Evolutionary conservation across 2,113 vertebrate genomes (phyloP), one percentile per base, ranked within the genome.

Genomic region (Phaethornis superciliosus): DNA sequence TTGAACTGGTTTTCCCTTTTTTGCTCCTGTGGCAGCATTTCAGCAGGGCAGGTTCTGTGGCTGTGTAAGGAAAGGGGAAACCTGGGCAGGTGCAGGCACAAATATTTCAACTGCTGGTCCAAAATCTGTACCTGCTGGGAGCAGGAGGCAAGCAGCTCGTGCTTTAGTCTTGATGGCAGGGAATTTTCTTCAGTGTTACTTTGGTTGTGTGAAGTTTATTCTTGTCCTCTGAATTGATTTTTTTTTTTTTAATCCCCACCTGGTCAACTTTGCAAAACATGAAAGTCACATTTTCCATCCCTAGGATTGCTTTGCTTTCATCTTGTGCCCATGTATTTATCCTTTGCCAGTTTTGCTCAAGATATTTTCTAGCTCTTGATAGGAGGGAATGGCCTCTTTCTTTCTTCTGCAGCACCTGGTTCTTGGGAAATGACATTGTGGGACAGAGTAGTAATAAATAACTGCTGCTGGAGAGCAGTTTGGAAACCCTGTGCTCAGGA

Each of bases 251-350:
- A 12, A 40, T 11, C 40, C 40, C 40, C 40, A 40, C 40, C 40
- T 40, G 52, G 49, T 93, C 62, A 82, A 15, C 35, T 65, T 33
- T 35, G 44, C 79, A 56, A 85, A 85, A 62, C 10, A 12, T 35
- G 6, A 14, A 80, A 88, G 35, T 56, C 33, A 4, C 24, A n/a
- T 8, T 54, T 88, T 81, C 88, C 51, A 69, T 40, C 59, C 54
- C 64, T 42, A 3, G 30, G 65, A 49, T 60, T 84, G 62, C 87
- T 79, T 71, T 87, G 54, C 95, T 95, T 91, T 95, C 67, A 80
- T 91, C 92, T 94, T 17, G 4, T 67, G 75, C 76, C 85, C 79
- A 85, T 90, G 79, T 88, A 65, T 54, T 93, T 79, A 79, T 69
- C 65, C 35, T 64, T 87, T 1, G 0, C 44, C 20, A 18, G 2